Base-by-base conservation (phyloP, 1,140 invertebrate genomes). In the Chrysoperla carnea region DNA sequence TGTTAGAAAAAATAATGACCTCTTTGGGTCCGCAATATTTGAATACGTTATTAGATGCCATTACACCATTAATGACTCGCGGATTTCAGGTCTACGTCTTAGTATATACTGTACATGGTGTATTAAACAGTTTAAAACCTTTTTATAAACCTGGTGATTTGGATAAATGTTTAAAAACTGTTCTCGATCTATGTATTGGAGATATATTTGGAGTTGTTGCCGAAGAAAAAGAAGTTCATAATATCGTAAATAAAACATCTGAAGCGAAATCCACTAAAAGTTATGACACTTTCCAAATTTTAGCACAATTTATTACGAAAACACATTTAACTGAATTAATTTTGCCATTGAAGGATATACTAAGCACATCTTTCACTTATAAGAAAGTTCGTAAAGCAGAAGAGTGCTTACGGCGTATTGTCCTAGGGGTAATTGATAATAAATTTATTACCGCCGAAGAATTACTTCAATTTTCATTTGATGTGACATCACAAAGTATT, bases 71-170 rank as follows among this genome's bases (percentile, higher is more conserved):
- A 6, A 65, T 97, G 39, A 87, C 75, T 0, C 75, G 79, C 58
- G 94, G 94, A 8, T 97, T 85, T 55, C 91, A 96, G 69, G 74
- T 93, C 13, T 92, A 97, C 53, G 89, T 97, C 0, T 65, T 97
- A 11, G 81, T 81, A 4, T 92, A 77, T 47, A 94, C 92, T 0
- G 72, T 94, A 4, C 85, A 96, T 59, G 70, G 78, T 0, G 68
- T 97, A 3, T 57, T 98, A 9, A 70, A 74, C 39, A 70, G 74
- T 33, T 58, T 96, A 39, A 77, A 78, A 48, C 50, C 63, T 1
- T 60, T 58, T 4, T 75, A 89, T 37, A 66, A 75, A 53, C 64
- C 76, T 2, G 73, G 68, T 1, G 80, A 93, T 58, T 72, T 97
- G 7, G 82, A 91, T 55, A 49, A 68, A 11, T 85, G 84, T 56